A percentile compares a stretch with the other conserved stretches of the same genome.
Evolutionary conservation across 1,140 invertebrate species (phyloP).

Genomic region (Procambarus virginalis): DNA sequence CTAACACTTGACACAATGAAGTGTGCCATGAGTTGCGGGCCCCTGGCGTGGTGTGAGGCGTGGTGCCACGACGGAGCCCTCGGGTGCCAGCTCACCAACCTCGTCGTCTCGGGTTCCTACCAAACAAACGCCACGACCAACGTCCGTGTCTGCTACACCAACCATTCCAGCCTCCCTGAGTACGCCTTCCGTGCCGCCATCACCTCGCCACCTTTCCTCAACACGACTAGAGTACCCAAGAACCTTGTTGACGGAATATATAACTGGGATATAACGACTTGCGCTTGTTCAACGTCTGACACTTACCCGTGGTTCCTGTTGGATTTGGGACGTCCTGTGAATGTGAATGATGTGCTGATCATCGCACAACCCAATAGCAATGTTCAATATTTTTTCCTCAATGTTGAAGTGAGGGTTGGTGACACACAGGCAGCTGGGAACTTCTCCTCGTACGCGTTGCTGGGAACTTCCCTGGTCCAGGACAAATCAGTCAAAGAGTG

Average conservation of each 20-base stretch:
- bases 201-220: background rate
- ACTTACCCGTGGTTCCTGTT: background rate
- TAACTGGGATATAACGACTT: too few species aligned
- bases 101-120: background rate
- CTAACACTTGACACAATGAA: background rate
- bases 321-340: background rate
- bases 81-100: conserved; percentile 1
- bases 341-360: background rate
- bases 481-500: background rate
- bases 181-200: background rate
- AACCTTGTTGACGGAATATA: too few species aligned
- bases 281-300: accelerated
- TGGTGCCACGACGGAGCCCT: conserved; percentile 1
- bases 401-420: background rate
- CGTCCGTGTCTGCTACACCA: background rate
- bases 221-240: background rate
- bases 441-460: background rate
- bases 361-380: too few species aligned
- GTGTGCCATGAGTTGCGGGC: background rate
- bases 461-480: background rate
- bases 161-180: background rate
- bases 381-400: too few species aligned
- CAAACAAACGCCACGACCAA: background rate
- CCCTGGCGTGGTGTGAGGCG: background rate
- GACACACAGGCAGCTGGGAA: background rate